phyloP scores from a whole-genome alignment of 1,140 invertebrate species.

The Drosophila hydei region DNA sequence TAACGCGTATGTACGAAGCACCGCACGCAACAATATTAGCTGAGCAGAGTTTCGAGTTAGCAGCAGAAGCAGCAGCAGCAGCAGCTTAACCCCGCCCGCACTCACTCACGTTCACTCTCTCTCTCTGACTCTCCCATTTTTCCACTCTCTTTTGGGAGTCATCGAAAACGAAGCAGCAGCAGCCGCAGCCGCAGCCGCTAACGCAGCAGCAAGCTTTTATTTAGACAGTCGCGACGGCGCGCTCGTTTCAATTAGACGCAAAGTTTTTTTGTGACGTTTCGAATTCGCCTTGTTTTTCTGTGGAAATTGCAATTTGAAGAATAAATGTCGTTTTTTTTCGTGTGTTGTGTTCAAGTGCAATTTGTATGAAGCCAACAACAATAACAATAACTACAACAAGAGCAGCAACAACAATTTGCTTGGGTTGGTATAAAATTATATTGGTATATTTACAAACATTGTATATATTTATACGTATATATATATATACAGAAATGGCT shows the following conservation, averaged over 20 bases:
- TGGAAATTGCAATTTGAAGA: conserved; percentile 39
- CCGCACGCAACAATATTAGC: conserved; percentile 12
- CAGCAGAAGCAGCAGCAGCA: conserved; percentile 11
- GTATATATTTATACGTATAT: conserved; percentile 2
- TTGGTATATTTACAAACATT: neutral
- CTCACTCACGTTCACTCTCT: conserved; percentile 1
- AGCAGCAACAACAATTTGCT: conserved; percentile 3
- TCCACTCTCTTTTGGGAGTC: conserved; percentile 14
- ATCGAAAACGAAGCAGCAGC: conserved; percentile 22
- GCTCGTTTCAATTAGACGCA: conserved; percentile 74
- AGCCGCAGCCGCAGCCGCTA: conserved; percentile 15
- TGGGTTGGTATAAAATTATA: conserved; percentile 33
- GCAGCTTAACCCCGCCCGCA: conserved; percentile 14
- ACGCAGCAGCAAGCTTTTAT: conserved; percentile 36
- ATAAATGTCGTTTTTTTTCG: conserved; percentile 61
- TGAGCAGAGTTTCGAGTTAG: conserved; percentile 9
- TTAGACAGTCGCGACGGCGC: conserved; percentile 76
- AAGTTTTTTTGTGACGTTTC: conserved; percentile 33
- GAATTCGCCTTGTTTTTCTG: conserved; percentile 19
- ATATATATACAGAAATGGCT: neutral
- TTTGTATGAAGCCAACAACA: conserved; percentile 14
- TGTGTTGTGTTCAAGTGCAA: conserved; percentile 50
- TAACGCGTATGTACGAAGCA: conserved; percentile 56
- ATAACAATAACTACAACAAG: conserved; percentile 9
- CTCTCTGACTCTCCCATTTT: conserved; percentile 13